Base-by-base conservation (phyloP, 2,888 invertebrate genomes). In the Cataglyphis rosenhaueri region DNA sequence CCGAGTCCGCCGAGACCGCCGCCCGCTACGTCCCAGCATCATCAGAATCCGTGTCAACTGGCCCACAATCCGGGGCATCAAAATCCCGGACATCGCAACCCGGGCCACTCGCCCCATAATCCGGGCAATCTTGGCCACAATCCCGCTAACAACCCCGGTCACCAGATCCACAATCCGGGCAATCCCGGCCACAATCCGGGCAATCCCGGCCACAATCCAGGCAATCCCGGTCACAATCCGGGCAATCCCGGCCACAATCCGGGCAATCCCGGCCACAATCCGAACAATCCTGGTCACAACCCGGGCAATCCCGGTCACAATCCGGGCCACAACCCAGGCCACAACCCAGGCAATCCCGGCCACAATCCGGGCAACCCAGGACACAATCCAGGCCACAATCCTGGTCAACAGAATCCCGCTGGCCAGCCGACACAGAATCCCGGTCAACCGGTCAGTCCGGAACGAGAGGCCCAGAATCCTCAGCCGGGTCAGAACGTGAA, bases 1-100 rank as follows among this genome's bases (percentile, higher is more conserved):
- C 91, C 92, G 65, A 91, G 90, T 84, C 92, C 93, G 18, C 91
- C 92, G 65, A 90, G 91, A 89, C 92, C 93, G 38, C 93, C 94
- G 62, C 93, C 93, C 81, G 83, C 83, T 78, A 88, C 89, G 86
- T 86, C 84, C 44, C 88, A 88, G 55, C 82, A 85, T 71, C 44
- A 76, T 25, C 86, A 64, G 12, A 86, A 86, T 38, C 71, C 85
- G 3, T 68, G 59, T 32, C 81, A 83, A 0, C 71, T 59, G 85
- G 38, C 81, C 86, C 87, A 82, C 9, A 87, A 87, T 68, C 61
- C 75, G 41, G 83, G 65, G 18, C 85, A 68, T 8, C 82, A 82
- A n/a, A 87, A 83, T 66, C 70, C 83, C 35, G 81, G 73, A n/a
- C 79, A 83, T 9, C 57, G 68, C 18, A 81, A 81, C 6, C 73